These are phyloP conservation scores for Aspidoscelis tigris DNA, from an alignment of 2,113 vertebrate genomes.

Conservation along the genomic window DNA sequence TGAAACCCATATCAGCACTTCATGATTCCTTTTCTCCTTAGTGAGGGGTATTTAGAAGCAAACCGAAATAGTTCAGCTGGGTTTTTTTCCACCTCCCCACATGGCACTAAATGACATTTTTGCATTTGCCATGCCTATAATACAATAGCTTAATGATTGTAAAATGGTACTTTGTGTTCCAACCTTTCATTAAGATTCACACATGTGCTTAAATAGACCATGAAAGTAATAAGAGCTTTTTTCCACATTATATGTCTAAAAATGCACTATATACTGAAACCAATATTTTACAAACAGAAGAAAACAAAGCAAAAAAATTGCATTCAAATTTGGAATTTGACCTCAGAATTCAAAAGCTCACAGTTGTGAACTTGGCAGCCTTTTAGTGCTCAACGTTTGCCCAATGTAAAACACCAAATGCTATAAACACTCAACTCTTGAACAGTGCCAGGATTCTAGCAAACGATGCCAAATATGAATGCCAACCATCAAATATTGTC, in stretches of 20 bases:
- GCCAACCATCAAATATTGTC: too few species aligned
- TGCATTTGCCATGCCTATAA: not conserved
- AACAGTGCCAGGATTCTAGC: too few species aligned
- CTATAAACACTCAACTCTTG: not conserved
- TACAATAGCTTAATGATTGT: not conserved
- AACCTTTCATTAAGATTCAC: not conserved
- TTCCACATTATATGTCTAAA: not conserved
- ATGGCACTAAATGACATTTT: not conserved
- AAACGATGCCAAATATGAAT: too few species aligned
- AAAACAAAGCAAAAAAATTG: not conserved
- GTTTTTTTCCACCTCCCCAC: not conserved
- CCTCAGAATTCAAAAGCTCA: not conserved
- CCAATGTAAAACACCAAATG: not conserved
- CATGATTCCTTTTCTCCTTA: not conserved
- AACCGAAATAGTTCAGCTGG: not conserved
- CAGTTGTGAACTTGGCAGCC: not conserved
- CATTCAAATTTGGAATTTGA: not conserved
- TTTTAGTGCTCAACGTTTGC: not conserved
- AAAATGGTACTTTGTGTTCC: not conserved
- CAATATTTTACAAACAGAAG: not conserved
- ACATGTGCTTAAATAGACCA: not conserved
- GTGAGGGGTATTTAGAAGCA: not conserved
- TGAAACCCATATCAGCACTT: too few species aligned
- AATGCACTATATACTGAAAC: not conserved
- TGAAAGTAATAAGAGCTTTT: not conserved